Percentiles rank a stretch among this genome's conserved stretches.
Evolutionary conservation across 2,888 invertebrate species (phyloP).

Genomic region (Lycia hirtaria): DNA sequence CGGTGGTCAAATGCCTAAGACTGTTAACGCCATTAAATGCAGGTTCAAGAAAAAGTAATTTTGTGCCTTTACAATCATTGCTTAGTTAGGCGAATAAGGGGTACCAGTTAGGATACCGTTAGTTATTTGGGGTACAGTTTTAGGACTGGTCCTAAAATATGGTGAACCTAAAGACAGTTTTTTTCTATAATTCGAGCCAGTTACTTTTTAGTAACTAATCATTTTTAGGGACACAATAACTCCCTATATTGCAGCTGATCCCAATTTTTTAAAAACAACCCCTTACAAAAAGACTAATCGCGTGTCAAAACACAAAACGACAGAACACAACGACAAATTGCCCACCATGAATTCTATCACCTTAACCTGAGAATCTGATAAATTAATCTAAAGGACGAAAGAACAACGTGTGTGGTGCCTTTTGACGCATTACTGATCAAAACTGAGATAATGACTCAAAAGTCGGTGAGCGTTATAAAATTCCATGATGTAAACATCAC

Average conservation of each 20-base stretch:
- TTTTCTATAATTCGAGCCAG: too few relatives aligned
- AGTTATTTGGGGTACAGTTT: too few relatives aligned
- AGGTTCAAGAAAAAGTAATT: too few relatives aligned
- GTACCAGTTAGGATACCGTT: too few relatives aligned
- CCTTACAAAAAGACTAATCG: slow-evolving; percentile 25
- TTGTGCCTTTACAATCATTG: too few relatives aligned
- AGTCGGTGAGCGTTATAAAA: slow-evolving; percentile 66
- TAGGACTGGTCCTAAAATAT: too few relatives aligned
- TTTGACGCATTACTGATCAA: slow-evolving; percentile 73
- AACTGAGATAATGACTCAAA: slow-evolving; percentile 75
- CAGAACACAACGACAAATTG: slow-evolving; percentile 28
- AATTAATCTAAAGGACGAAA: slow-evolving; percentile 68
- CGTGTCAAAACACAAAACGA: slow-evolving; percentile 30
- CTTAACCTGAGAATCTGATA: slow-evolving; percentile 60
- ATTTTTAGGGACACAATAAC: not conserved
- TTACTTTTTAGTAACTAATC: too few relatives aligned
- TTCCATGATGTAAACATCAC: slow-evolving; percentile 71
- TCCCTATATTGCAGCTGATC: slow-evolving; percentile 4
- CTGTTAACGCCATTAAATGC: too few relatives aligned
- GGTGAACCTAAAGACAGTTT: too few relatives aligned
- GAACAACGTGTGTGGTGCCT: slow-evolving; percentile 76
- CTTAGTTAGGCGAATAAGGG: too few relatives aligned
- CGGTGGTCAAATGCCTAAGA: too few relatives aligned
- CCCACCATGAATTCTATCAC: slow-evolving; percentile 50
- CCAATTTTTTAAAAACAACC: slow-evolving; percentile 17